These are phyloP conservation scores for Atrina japonica DNA, from an alignment of 2,888 invertebrate species.

Conservation along the genomic window DNA sequence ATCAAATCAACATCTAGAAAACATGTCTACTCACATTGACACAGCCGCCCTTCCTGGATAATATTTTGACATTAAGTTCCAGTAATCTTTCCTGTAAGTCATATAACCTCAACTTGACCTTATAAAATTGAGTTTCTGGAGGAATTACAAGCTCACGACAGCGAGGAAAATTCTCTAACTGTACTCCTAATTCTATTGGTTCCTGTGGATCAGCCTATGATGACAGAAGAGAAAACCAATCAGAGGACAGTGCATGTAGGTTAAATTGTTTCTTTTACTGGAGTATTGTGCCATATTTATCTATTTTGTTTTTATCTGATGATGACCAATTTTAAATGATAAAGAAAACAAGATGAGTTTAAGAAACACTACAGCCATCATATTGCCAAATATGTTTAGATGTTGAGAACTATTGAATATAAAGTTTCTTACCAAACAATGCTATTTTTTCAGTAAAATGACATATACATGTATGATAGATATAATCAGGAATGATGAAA, in stretches of 20 bases:
- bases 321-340: too few species aligned
- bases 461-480: background rate
- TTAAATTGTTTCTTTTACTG: too few species aligned
- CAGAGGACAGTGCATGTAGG: background rate
- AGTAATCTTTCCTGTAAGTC: constrained; percentile 88
- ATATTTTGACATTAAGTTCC: constrained; percentile 87
- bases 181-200: constrained; percentile 86
- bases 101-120: constrained; percentile 87
- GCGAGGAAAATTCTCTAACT: constrained; percentile 91
- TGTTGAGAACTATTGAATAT: too few species aligned
- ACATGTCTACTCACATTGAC: constrained; percentile 83
- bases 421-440: too few species aligned
- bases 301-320: too few species aligned
- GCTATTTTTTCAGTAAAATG: background rate
- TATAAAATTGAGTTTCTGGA: constrained; percentile 82
- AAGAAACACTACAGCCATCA: too few species aligned
- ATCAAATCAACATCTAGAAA: too few species aligned
- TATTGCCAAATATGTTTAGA: too few species aligned
- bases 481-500: too few species aligned
- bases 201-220: constrained; percentile 87
- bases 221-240: background rate
- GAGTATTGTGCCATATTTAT: too few species aligned
- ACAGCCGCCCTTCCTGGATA: constrained; percentile 84
- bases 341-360: too few species aligned
- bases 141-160: constrained; percentile 85